Evolutionary conservation across 1,140 invertebrate genomes (phyloP).

Genomic region (Lepidurus arcticus): DNA sequence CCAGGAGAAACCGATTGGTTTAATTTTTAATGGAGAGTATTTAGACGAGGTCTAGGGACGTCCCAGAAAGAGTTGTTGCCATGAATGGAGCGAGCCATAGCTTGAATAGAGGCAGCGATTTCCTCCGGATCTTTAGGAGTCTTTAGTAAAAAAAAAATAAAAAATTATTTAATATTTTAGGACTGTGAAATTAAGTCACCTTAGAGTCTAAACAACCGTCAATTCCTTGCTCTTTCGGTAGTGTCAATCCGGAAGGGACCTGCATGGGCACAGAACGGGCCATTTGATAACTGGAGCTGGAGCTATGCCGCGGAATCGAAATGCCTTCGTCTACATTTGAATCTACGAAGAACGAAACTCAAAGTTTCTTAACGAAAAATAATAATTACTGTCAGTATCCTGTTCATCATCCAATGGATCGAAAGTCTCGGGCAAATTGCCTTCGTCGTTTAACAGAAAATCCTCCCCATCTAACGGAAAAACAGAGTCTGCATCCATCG

Average conservation of each 20-base stretch:
- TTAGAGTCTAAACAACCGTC: slow-evolving; percentile 20
- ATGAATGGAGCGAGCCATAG: slow-evolving; percentile 20
- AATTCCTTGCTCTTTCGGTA: background rate
- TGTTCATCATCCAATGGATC: slow-evolving; percentile 23
- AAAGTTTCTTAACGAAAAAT: background rate
- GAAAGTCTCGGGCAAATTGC: slow-evolving; percentile 4
- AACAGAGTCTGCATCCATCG: background rate
- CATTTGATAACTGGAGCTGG: slow-evolving; percentile 7
- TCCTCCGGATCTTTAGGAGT: slow-evolving; percentile 24
- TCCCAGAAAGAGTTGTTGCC: slow-evolving; percentile 25
- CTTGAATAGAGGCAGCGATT: slow-evolving; percentile 30
- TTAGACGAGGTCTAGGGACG: slow-evolving; percentile 23
- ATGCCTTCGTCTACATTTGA: slow-evolving; percentile 25
- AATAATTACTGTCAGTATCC: slow-evolving; percentile 7
- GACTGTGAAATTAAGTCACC: background rate
- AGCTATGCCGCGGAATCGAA: slow-evolving; percentile 3
- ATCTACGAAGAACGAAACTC: background rate
- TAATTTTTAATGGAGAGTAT: slow-evolving; percentile 26
- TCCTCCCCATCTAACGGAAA: background rate
- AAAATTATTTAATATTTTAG: background rate
- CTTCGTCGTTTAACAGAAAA: background rate
- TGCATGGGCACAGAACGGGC: slow-evolving; percentile 24
- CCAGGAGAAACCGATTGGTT: background rate
- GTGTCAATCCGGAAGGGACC: background rate
- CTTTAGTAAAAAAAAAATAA: background rate